Evolutionary conservation across 2,888 invertebrate genomes (phyloP).

Genomic region (Torymus auratus): DNA sequence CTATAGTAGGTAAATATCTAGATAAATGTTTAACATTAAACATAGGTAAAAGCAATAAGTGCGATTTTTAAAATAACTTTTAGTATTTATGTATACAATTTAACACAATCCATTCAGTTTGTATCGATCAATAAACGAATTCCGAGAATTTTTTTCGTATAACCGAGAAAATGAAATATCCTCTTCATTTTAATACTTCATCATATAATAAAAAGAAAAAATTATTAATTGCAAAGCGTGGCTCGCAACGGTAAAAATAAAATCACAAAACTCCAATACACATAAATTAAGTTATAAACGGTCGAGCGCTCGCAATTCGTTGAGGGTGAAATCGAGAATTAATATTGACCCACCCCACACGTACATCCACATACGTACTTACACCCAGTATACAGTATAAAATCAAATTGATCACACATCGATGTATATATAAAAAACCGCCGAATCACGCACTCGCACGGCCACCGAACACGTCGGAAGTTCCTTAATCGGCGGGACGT

Average conservation of each 20-base stretch:
- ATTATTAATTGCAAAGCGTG: no score
- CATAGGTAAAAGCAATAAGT: no score
- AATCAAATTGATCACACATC: background rate
- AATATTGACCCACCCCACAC: constrained; percentile 1
- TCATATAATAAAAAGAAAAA: no score
- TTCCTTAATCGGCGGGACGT: constrained; percentile 21
- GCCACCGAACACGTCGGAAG: background rate
- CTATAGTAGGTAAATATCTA: no score
- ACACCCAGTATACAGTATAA: background rate
- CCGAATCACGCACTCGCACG: background rate
- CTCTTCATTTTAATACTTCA: no score
- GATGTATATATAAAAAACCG: background rate
- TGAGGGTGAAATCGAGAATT: constrained; percentile 8
- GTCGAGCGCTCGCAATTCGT: background rate
- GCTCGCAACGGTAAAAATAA: background rate
- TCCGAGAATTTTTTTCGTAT: no score
- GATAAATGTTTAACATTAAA: no score
- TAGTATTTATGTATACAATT: no score
- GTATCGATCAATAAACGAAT: no score
- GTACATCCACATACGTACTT: background rate
- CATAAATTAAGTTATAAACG: background rate
- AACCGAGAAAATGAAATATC: no score
- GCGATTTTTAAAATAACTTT: no score
- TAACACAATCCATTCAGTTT: no score
- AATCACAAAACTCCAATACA: background rate